phyloP scores from a whole-genome alignment of 1,140 invertebrate genomes.

The Orussus abietinus region DNA sequence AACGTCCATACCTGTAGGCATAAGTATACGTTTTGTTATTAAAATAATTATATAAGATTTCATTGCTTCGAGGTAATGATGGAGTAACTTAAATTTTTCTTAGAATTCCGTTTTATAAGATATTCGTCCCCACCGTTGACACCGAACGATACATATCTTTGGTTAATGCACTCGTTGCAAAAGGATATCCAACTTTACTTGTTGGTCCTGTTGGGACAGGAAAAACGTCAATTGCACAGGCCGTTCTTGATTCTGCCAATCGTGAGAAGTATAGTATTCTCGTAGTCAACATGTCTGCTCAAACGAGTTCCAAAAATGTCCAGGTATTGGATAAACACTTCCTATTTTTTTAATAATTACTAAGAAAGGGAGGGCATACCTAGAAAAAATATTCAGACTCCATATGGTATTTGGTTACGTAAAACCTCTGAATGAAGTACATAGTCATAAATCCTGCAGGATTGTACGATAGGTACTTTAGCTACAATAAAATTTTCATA shows the following conservation, averaged over 20 bases:
- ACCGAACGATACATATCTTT: conserved; percentile 76
- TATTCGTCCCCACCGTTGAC: conserved; percentile 80
- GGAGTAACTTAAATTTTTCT: too few relatives aligned
- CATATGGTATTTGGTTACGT: too few relatives aligned
- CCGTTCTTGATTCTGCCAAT: conserved; percentile 63
- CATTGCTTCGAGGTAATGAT: too few relatives aligned
- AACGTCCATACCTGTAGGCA: too few relatives aligned
- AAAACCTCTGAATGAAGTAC: too few relatives aligned
- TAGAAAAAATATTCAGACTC: too few relatives aligned
- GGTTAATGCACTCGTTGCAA: conserved; percentile 58
- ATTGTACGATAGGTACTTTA: too few relatives aligned
- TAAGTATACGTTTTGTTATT: too few relatives aligned
- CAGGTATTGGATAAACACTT: conserved; percentile 42
- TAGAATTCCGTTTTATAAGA: conserved; percentile 73
- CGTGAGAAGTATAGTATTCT: conserved; percentile 62
- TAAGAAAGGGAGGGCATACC: too few relatives aligned
- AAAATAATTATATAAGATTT: too few relatives aligned
- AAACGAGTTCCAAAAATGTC: conserved; percentile 73
- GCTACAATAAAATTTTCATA: too few relatives aligned
- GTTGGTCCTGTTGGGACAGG: conserved; percentile 78
- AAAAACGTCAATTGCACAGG: conserved; percentile 74
- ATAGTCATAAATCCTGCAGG: too few relatives aligned
- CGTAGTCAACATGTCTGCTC: conserved; percentile 80
- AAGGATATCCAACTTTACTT: conserved; percentile 67
- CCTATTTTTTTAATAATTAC: neutral